Evolutionary conservation across 2,888 invertebrate species (phyloP).

Genomic region (Platycheirus albimanus): DNA sequence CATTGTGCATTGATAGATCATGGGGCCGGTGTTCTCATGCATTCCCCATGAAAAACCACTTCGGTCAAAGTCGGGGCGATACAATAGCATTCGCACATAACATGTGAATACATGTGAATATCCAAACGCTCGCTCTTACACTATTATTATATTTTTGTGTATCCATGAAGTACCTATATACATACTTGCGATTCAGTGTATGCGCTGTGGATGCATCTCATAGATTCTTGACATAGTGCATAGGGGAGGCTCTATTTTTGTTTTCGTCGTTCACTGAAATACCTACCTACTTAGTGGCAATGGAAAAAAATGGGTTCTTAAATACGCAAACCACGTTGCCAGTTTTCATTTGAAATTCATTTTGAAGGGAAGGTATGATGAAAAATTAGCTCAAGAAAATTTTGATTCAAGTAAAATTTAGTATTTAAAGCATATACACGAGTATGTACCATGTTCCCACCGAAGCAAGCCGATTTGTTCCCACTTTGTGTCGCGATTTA

Average conservation of each 20-base stretch:
- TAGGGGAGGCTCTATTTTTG: conserved; percentile 16
- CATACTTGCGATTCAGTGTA: conserved; percentile 11
- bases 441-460: too few species aligned
- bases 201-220: conserved; percentile 34
- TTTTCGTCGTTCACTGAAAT: neutral
- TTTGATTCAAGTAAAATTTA: too few species aligned
- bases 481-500: too few species aligned
- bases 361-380: neutral
- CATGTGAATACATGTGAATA: neutral
- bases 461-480: too few species aligned
- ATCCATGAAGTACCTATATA: neutral
- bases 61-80: conserved; percentile 68
- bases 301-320: conserved; percentile 20
- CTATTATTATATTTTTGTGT: neutral
- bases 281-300: neutral
- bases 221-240: conserved; percentile 1
- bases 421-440: too few species aligned
- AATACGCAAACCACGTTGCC: conserved; percentile 28
- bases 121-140: neutral
- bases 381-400: too few species aligned
- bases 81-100: conserved; percentile 44
- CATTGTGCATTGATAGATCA: conserved; percentile 44
- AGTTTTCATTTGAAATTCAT: conserved; percentile 10
- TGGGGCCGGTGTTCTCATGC: conserved; percentile 32
- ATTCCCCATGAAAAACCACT: conserved; percentile 61